These are phyloP conservation scores for Smutsia temminckii DNA, from an alignment of 2,797 vertebrate species.

Conservation along the genomic window DNA sequence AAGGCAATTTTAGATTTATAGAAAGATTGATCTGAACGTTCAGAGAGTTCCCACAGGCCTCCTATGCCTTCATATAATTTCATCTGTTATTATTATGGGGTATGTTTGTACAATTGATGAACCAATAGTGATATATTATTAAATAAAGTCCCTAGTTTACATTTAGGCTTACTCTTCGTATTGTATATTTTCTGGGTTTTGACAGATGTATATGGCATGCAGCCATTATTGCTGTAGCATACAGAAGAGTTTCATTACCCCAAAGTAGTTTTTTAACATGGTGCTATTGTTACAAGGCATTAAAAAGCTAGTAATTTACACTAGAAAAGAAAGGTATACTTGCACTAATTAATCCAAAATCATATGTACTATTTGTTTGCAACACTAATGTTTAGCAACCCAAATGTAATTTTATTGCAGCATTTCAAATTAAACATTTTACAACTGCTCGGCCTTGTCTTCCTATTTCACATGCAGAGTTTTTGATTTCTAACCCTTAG, in stretches of 20 bases:
- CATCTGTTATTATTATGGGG: neutral
- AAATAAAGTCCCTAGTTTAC: neutral
- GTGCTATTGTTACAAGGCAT: neutral
- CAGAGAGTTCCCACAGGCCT: neutral
- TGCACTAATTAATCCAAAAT: neutral
- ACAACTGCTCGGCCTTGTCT: neutral
- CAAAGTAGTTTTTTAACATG: neutral
- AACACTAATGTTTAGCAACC: neutral
- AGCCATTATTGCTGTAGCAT: neutral
- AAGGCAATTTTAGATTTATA: slow-evolving; percentile 6
- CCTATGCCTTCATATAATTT: neutral
- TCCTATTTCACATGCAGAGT: neutral
- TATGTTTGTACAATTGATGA: neutral
- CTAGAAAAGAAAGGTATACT: neutral
- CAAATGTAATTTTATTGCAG: slow-evolving; percentile 26
- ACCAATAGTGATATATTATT: neutral
- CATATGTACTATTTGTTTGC: slow-evolving; percentile 10
- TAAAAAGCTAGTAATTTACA: slow-evolving; percentile 13
- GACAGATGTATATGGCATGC: neutral
- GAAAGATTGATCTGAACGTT: neutral
- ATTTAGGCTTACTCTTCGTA: neutral
- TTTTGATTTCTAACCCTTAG: neutral
- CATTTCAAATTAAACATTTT: slow-evolving; percentile 31
- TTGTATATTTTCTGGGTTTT: neutral
- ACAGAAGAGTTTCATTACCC: neutral